Evolutionary conservation across 2,797 vertebrate genomes (phyloP).

Genomic region (Petrocephalus schoutedeni): DNA sequence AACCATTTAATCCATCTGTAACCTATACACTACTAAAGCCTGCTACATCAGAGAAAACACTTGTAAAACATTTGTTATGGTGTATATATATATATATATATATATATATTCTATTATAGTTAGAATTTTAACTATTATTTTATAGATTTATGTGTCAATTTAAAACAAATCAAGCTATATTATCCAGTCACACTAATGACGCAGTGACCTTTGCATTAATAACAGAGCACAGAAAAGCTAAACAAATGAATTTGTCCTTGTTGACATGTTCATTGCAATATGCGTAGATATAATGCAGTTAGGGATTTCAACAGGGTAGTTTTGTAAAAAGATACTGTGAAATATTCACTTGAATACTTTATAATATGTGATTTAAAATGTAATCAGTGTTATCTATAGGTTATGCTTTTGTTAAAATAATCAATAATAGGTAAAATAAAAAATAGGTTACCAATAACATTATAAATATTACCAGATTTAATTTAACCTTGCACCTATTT

Average conservation of each 20-base stretch:
- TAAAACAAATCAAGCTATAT: not conserved
- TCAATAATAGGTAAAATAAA: no score
- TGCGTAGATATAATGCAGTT: not conserved
- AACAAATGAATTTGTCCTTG: not conserved
- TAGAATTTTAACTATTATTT: not conserved
- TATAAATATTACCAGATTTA: not conserved
- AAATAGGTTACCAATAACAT: not conserved
- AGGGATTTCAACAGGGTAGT: not conserved
- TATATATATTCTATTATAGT: not conserved
- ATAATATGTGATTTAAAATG: not conserved
- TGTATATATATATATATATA: not conserved
- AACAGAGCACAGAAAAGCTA: not conserved
- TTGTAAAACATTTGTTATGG: not conserved
- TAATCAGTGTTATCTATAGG: not conserved
- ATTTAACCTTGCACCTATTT: not conserved
- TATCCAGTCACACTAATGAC: not conserved
- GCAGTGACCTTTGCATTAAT: not conserved
- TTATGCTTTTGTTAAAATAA: not conserved
- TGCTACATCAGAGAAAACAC: not conserved
- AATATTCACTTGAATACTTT: not conserved
- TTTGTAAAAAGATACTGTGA: not conserved
- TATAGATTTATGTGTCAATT: not conserved
- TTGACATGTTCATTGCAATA: not conserved
- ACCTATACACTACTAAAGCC: not conserved
- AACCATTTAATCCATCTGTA: not conserved